phyloP scores from a whole-genome alignment of 2,113 vertebrate genomes.

The Erpornis zantholeuca region DNA sequence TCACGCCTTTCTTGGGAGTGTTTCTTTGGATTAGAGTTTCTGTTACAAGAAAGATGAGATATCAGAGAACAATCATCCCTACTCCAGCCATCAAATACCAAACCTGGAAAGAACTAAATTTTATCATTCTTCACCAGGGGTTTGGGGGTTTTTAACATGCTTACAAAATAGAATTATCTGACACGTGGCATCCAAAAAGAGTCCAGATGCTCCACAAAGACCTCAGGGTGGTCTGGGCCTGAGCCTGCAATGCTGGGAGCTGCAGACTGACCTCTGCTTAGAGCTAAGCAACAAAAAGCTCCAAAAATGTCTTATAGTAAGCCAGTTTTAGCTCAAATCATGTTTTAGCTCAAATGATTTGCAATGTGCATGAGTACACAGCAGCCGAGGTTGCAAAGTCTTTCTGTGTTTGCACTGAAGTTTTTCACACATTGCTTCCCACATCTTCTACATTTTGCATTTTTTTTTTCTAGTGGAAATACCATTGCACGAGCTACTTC shows the following conservation, averaged over 20 bases:
- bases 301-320: not conserved
- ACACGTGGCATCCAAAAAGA: not conserved
- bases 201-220: not conserved
- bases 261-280: not conserved
- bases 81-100: not conserved
- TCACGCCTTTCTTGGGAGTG: not conserved
- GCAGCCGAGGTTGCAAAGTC: not conserved
- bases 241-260: not conserved
- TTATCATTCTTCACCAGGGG: not conserved
- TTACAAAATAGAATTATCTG: not conserved
- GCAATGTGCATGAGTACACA: not conserved
- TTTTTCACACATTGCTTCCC: not conserved
- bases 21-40: slow-evolving; percentile 14
- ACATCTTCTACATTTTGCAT: not conserved
- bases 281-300: not conserved
- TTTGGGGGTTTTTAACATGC: not conserved
- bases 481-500: not conserved
- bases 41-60: slow-evolving; percentile 5
- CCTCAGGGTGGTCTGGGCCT: not conserved
- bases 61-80: not conserved
- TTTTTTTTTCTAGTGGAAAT: not conserved
- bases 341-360: not conserved
- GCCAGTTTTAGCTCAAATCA: not conserved
- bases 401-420: not conserved
- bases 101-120: not conserved